phyloP scores from a whole-genome alignment of 2,113 vertebrate genomes.

The Nycticebus coucang region DNA sequence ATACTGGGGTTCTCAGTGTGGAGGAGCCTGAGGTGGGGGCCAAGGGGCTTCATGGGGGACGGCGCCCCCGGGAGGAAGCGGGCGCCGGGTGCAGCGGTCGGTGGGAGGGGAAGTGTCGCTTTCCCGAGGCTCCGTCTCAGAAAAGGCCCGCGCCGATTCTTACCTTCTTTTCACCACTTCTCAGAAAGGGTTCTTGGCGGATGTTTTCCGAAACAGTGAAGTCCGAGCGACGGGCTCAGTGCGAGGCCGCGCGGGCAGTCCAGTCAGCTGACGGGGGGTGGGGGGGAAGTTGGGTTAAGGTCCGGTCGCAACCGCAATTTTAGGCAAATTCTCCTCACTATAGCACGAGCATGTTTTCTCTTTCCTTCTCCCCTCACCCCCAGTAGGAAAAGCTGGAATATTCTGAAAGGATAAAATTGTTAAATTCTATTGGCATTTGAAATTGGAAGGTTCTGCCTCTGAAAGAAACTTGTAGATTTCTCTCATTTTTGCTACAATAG shows the following conservation, averaged over 20 bases:
- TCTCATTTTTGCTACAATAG: conserved; percentile 24
- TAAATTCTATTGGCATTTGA: conserved; percentile 10
- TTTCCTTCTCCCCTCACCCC: too few relatives aligned
- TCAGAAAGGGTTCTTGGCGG: background rate
- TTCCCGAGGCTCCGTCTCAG: background rate
- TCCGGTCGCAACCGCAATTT: background rate
- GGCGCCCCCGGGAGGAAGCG: too few relatives aligned
- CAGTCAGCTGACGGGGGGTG: background rate
- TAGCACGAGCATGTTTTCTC: background rate
- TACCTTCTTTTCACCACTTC: background rate
- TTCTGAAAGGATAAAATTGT: background rate
- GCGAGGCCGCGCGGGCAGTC: background rate
- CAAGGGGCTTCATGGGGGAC: too few relatives aligned
- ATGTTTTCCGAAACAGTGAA: background rate
- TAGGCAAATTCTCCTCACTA: background rate
- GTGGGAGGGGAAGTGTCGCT: background rate
- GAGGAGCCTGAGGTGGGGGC: too few relatives aligned
- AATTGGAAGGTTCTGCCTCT: background rate
- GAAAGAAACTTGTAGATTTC: background rate
- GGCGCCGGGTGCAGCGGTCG: conserved; percentile 27
- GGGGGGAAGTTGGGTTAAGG: background rate
- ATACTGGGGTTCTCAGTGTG: too few relatives aligned
- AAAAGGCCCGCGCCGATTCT: background rate
- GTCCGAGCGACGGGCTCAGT: background rate
- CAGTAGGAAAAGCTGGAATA: background rate